Evolutionary conservation across 2,113 vertebrate genomes (phyloP), one percentile per base, ranked within the genome.

Genomic region (Hippoglossus stenolepis): DNA sequence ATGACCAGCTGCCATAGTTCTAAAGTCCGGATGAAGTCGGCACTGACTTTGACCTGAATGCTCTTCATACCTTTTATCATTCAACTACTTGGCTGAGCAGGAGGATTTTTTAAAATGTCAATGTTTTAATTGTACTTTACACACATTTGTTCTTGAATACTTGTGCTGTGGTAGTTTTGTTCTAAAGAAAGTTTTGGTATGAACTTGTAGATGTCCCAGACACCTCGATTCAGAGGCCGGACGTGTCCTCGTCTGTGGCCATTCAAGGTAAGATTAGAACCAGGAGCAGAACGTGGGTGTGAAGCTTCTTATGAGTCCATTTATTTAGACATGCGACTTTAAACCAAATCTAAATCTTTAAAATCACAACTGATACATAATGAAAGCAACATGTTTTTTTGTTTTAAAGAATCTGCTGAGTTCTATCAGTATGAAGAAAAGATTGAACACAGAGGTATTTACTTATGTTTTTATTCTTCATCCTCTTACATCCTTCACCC

Each of bases 121-220:
- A 10, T 21, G 17, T 71, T 45, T 38, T 4, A 18, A 4, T 49
- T 17, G 15, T 12, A 5, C 17, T 49, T 17, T 49, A 49, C 17
- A 17, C 4, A 49, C 17, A 49, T 17, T 49, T 49, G 45, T 17
- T 17, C 45, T 17, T 18, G 20, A 51, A 51, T 51, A 12, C 4
- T 49, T 12, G 13, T 53, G 31, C 56, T n/a, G n/a, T 31, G 9
- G 2, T 20, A 47, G 47, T 6, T 20, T 35, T 3, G 35, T 38
- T 11, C 1, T 12, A 18, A 53, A 8, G 62, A 3, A 65, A 56
- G 31, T 14, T 69, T n/a, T 59, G 57, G 62, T 80, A 53, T 82
- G 51, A 81, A 77, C 28, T 62, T 90, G 60, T 92, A 99, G 97
- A 99, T 94, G 93, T 98, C 79, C 96, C 97, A 75, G 97, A 99